Base-by-base conservation (phyloP, 2,797 vertebrate genomes). In the Enteromius paludinosus region DNA sequence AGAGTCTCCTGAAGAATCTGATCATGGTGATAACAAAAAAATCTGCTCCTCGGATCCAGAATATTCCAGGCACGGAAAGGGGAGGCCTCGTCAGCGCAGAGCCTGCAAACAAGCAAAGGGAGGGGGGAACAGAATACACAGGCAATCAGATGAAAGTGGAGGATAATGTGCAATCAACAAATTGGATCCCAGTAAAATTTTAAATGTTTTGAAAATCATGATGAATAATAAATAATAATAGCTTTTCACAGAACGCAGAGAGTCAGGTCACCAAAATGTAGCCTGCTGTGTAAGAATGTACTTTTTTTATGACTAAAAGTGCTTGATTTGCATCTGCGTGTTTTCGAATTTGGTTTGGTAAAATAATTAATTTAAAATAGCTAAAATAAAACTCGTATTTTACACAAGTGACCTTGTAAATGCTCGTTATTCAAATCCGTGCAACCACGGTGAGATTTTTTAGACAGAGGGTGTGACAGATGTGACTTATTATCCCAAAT, bases 71-170 rank as follows among this genome's bases (percentile, higher is more conserved):
- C 49, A 59, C 12, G 10, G 79, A 30, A 25, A 49, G 35, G 54
- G 61, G 28, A 81, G 73, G 81, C 47, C 45, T 72, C 33, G 61
- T 88, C 84, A 87, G 74, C 62, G 80, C 41, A 35, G 82, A 83
- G 90, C 90, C 93, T 95, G 90, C 77, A 86, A 82, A 73, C 86
- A 87, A 86, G 49, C 77, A 78, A 69, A 59, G 78, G 56, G 73
- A 59, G 90, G 54, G 87, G 79, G 47, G 20, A 35, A 82, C 62
- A 83, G 56, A 85, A 52, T 56, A 68, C 61, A 68, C 61, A 84
- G 61, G 30, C 82, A 66, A 74, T 91, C 70, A 89, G 80, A n/a
- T 83, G 66, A 84, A 86, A 84, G 56, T 25, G 76, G 54, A 80
- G 78, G 66, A 56, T 47, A 84, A 54, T 76, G 69, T 74, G 75